Conservation (phyloP, 2,888 invertebrate species). For the Operophtera brumata region DNA sequence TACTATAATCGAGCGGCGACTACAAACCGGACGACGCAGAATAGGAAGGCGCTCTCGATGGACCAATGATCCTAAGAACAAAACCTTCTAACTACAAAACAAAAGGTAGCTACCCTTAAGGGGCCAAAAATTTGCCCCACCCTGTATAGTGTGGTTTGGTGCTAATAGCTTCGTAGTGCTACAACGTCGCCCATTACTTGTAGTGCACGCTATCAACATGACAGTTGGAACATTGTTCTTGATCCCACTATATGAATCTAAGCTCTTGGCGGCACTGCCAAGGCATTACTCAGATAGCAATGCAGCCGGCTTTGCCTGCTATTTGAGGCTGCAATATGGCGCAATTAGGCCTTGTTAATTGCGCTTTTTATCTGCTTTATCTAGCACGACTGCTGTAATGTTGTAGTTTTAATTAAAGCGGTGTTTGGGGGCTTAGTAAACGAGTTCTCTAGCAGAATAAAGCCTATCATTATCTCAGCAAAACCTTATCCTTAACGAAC, state of each 20-base stretch:
- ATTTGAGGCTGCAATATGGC: conserved; percentile 16
- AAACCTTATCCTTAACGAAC: too few species aligned
- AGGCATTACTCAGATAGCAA: conserved; percentile 19
- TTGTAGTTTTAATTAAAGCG: neutral
- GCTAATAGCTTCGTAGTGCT: neutral
- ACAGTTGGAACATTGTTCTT: conserved; percentile 6
- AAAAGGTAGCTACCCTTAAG: too few species aligned
- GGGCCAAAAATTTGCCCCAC: too few species aligned
- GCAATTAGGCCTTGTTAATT: conserved; percentile 22
- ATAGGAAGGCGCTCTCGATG: too few species aligned
- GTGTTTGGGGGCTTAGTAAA: neutral
- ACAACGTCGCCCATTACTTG: conserved; percentile 4
- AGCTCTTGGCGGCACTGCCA: conserved; percentile 10
- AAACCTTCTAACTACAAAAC: too few species aligned
- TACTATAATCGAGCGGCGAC: too few species aligned
- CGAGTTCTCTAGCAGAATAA: too few species aligned
- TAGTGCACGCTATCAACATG: conserved; percentile 11
- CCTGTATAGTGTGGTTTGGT: too few species aligned
- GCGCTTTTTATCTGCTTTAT: conserved; percentile 19
- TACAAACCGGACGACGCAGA: too few species aligned
- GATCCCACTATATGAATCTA: conserved; percentile 5
- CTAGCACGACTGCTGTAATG: conserved; percentile 6
- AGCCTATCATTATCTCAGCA: too few species aligned
- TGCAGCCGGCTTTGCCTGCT: conserved; percentile 13
- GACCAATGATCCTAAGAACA: too few species aligned